Base-by-base conservation (phyloP, 2,888 invertebrate genomes). In the Agriopis leucophaearia region DNA sequence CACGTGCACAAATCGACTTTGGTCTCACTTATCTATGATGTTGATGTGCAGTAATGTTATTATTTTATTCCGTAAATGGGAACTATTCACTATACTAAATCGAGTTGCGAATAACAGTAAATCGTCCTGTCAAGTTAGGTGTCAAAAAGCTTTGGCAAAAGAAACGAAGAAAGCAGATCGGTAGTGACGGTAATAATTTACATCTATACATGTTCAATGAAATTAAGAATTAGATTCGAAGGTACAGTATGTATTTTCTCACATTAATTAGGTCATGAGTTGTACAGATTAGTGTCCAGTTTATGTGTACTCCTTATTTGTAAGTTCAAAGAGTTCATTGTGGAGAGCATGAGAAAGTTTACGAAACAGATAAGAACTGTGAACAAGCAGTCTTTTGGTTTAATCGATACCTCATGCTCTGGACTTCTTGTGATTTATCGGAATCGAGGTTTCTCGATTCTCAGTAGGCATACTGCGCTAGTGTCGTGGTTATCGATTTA, bases 341-440 rank as follows among this genome's bases (percentile, higher is more conserved):
- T 85, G 42, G 63, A 58, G 44, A 67, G 71, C 83, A 80, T 87
- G 86, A 81, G 86, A 85, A 84, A 83, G 82, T 78, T 78, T 78
- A 73, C 75, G 72, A 75, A 73, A 70, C 59, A 76, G 80, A 84
- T 79, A 81, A 80, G 74, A 73, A 56, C 70, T 64, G 69, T 70
- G 71, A 74, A 73, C 73, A 76, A 75, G 64, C 74, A 69, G 70
- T 66, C 69, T 72, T 78, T 77, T 62, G 68, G 65, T 73, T 74
- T 72, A 74, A 73, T 71, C 64, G 57, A 66, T 67, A 42, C 72
- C 64, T 75, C 73, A 69, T 74, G 76, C 66, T 70, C 67, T 71
- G 60, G 62, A 60, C 56, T 72, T 66, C 63, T 62, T 70, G 74
- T 77, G 79, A 80, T 77, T 76, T 76, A 78, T 75, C 72, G 69